Evolutionary conservation across 2,888 invertebrate species (phyloP).

Genomic region (Nomada hirtipes): DNA sequence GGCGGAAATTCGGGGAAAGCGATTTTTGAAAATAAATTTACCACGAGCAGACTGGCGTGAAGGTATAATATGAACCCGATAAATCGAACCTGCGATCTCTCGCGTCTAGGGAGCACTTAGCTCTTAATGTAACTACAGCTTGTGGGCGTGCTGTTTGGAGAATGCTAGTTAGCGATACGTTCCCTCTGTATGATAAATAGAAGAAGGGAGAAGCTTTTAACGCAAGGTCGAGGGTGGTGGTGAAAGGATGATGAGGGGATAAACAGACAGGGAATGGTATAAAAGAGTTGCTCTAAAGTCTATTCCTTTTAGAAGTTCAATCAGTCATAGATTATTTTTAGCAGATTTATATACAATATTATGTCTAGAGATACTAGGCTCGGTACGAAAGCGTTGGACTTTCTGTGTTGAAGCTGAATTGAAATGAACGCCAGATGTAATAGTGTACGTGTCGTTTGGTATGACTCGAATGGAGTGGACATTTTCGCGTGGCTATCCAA

Average conservation of each 20-base stretch:
- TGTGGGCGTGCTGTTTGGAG: conserved; percentile 37
- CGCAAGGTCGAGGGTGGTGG: background rate
- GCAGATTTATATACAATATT: background rate
- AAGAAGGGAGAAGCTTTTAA: conserved; percentile 38
- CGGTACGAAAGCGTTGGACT: too few species aligned
- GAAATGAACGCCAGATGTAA: too few species aligned
- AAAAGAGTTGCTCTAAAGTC: background rate
- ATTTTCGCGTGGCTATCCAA: too few species aligned
- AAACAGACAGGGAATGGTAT: background rate
- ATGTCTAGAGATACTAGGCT: too few species aligned
- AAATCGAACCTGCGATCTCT: conserved; percentile 29
- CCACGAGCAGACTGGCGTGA: too few species aligned
- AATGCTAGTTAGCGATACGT: conserved; percentile 32
- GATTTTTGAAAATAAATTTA: too few species aligned
- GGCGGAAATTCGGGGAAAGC: too few species aligned
- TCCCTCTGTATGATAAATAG: conserved; percentile 36
- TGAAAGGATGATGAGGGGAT: background rate
- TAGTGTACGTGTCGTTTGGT: too few species aligned
- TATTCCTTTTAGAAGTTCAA: background rate
- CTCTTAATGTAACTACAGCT: conserved; percentile 48
- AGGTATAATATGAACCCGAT: background rate
- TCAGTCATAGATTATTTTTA: background rate
- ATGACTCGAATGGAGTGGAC: too few species aligned
- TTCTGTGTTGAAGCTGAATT: too few species aligned
- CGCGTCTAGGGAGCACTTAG: conserved; percentile 42